A percentile compares a stretch with the other conserved stretches of the same genome.
Conservation (phyloP, 2,888 invertebrate genomes). For the Acleris literana region DNA sequence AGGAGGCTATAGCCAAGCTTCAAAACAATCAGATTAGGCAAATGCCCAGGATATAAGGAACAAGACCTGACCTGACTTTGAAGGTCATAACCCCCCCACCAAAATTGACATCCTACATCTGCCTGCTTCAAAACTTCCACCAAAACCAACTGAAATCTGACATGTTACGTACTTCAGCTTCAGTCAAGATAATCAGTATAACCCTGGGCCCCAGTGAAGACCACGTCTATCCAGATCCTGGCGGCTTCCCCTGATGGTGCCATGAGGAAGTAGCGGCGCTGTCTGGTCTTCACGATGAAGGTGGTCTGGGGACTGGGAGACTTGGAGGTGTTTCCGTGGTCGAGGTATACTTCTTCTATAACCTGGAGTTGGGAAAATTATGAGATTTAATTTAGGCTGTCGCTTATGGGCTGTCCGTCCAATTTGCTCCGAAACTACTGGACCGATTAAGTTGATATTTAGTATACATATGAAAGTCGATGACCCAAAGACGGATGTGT, state of each 20-base stretch:
- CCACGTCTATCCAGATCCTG: constrained; percentile 98
- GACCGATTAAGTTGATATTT: no score
- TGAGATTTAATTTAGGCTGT: no score
- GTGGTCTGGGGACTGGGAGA: constrained; percentile 96
- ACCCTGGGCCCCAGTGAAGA: constrained; percentile 96
- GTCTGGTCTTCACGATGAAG: constrained; percentile 96
- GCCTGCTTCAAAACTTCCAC: neutral
- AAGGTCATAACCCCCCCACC: no score
- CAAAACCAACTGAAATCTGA: neutral
- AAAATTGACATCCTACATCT: no score
- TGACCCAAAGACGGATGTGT: no score
- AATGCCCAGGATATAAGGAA: no score
- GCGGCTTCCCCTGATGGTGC: constrained; percentile 97
- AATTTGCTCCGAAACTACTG: no score
- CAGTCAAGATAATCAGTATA: constrained; percentile 83
- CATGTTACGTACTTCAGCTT: constrained; percentile 18
- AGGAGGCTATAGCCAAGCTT: no score
- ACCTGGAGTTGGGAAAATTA: constrained; percentile 82
- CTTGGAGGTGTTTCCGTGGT: constrained; percentile 95
- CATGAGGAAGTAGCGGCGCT: constrained; percentile 94
- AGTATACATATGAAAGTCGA: no score
- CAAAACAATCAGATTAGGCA: no score
- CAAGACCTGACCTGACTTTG: no score
- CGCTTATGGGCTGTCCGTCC: no score
- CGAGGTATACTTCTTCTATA: constrained; percentile 98